Evolutionary conservation across 2,113 vertebrate genomes (phyloP), one percentile per base, ranked within the genome.

Genomic region (Pelmatolapia mariae): DNA sequence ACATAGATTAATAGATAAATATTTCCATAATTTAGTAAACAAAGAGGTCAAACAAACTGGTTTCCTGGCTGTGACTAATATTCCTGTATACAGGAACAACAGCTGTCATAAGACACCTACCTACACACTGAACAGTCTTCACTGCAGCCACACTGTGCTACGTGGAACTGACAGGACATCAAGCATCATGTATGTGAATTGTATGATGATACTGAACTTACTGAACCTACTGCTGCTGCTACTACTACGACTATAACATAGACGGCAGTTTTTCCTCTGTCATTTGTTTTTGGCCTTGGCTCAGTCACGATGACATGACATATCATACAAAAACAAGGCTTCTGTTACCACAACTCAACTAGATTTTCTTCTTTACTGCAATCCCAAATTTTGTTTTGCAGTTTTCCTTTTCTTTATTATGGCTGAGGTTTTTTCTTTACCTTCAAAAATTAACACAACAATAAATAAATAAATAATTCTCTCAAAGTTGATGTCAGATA

Each of bases 291-390:
- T 76, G 24, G 9, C 71, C 1, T 76, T 19, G 16, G 71, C 43
- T 50, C 16, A 11, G 43, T 50, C 24, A 31, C 4, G 10, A 76
- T 76, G 16, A 76, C 10, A 31, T 45, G 40, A 76, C 15, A 47
- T 10, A 19, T 47, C 15, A 73, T 5, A 76, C 40, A 76, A 76
- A 73, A 76, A 47, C 71, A 76, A 76, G 6, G 10, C 6, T 76
- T 76, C 8, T 73, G 22, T 36, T 66, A 10, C 6, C 61, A 38
- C 43, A 76, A 29, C 43, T 76, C 2, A 19, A 29, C 43, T 11
- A 47, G 71, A 76, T 50, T 76, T 47, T 76, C 24, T 76, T 47
- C 71, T 76, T 76, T 76, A 18, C 24, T 76, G 9, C 24, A 76
- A 18, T 47, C 15, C 40, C 68, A 47, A 26, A 1, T 29, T 47